These are phyloP conservation scores for Myioborus miniatus DNA, from an alignment of 2,797 vertebrate species.

Conservation along the genomic window DNA sequence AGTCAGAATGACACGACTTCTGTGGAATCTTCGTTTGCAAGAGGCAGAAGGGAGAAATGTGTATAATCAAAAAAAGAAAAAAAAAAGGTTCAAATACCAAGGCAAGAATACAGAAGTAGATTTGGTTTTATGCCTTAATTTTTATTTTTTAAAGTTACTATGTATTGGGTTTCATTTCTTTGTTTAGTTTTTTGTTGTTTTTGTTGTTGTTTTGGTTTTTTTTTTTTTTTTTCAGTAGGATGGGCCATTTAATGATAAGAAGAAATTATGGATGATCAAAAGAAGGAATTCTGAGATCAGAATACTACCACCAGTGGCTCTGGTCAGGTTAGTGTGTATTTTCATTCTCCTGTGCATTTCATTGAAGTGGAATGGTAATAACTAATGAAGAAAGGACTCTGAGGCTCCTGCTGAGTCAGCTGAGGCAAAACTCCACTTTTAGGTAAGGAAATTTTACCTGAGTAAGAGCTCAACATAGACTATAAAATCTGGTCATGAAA, in stretches of 20 bases:
- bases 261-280: neutral
- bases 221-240: neutral
- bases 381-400: neutral
- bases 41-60: neutral
- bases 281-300: neutral
- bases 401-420: neutral
- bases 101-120: neutral
- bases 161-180: accelerated
- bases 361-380: neutral
- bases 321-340: neutral
- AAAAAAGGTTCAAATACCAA: neutral
- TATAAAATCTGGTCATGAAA: slow-evolving; percentile 25
- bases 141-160: neutral
- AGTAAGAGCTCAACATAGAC: neutral
- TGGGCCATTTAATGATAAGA: neutral
- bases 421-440: neutral
- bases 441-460: slow-evolving; percentile 25
- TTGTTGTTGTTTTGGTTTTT: too few relatives aligned
- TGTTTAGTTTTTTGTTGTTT: neutral
- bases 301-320: neutral
- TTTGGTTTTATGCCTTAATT: neutral
- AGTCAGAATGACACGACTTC: neutral
- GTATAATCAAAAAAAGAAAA: neutral
- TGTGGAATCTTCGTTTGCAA: neutral
- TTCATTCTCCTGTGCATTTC: neutral